phyloP scores from a whole-genome alignment of 2,888 invertebrate genomes.

The Neria commutata region DNA sequence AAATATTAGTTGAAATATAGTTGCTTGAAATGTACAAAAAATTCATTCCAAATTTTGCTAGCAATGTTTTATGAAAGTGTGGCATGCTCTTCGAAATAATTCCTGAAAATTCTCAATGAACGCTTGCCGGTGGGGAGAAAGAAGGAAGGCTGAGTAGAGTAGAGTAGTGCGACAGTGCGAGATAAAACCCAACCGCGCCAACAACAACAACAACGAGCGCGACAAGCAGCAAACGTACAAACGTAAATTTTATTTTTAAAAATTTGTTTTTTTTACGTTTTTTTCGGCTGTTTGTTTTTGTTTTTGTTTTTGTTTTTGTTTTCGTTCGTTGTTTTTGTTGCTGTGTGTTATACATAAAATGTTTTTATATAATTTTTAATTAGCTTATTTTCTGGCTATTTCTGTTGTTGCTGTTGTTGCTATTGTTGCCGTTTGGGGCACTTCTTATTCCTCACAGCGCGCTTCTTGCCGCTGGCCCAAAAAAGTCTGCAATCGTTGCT shows the following conservation, averaged over 20 bases:
- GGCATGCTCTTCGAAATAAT: too few relatives aligned
- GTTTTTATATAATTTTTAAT: slow-evolving; percentile 2
- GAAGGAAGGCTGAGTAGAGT: neutral
- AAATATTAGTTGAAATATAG: too few relatives aligned
- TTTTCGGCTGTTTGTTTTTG: slow-evolving; percentile 34
- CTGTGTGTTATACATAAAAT: neutral
- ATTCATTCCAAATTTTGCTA: too few relatives aligned
- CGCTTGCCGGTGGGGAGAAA: too few relatives aligned
- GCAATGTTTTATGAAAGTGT: too few relatives aligned
- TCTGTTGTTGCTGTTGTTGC: slow-evolving; percentile 3
- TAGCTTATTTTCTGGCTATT: neutral
- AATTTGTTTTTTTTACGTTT: slow-evolving; percentile 50
- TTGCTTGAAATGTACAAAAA: too few relatives aligned
- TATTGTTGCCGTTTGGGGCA: neutral
- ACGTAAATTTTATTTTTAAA: slow-evolving; percentile 40
- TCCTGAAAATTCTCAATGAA: too few relatives aligned
- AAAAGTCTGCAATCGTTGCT: too few relatives aligned
- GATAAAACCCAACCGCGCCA: neutral
- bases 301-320: slow-evolving; percentile 23
- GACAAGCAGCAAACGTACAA: neutral
- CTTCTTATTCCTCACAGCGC: neutral
- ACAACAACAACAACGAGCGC: neutral
- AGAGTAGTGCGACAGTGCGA: neutral
- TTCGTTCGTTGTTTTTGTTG: slow-evolving; percentile 13
- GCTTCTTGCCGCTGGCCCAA: too few relatives aligned